Base-by-base conservation (phyloP, 2,797 vertebrate genomes). In the Thripadectes ignobilis region DNA sequence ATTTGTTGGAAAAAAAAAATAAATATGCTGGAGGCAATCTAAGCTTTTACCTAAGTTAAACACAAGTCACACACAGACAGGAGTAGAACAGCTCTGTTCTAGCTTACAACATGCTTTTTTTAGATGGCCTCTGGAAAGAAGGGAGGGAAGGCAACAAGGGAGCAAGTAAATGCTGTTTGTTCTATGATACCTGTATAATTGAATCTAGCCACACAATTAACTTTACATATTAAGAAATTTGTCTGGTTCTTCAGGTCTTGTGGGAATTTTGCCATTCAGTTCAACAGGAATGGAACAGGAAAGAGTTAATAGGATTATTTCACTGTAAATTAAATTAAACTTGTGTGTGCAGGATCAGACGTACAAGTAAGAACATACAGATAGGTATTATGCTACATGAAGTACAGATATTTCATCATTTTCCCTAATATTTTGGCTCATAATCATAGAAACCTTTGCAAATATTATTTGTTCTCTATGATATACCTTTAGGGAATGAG, bases 1-100 rank as follows among this genome's bases (percentile, higher is more conserved):
- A 85, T 85, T 19, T 92, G 12, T 22, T 52, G 29, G 29, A 19
- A 38, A 14, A 38, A 14, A 61, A 46, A 85, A 55, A 39, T 10
- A 78, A 75, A 63, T 23, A 5, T 1, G 14, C 78, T 89, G 23
- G 52, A 89, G 79, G 87, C 89, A 91, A 71, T 54, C 61, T 89
- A 95, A 85, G 71, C 83, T 95, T 96, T 96, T 85, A 94, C 57
- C 19, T 20, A 78, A 80, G 43, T 62, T 67, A 91, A 88, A 84
- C 43, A 88, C 39, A 90, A 88, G 24, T 26, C 63, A 46, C 46
- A 89, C 6, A 34, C 17, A 63, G 52, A 45, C 26, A 92, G n/a
- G 21, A 90, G 69, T 54, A 3, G 9, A 85, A 55, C 23, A 83
- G 29, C 38, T 74, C 72, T 85, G 45, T 46, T 74, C 26, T 46